phyloP scores from a whole-genome alignment of 1,140 invertebrate genomes.

The Drosophila seguyi region DNA sequence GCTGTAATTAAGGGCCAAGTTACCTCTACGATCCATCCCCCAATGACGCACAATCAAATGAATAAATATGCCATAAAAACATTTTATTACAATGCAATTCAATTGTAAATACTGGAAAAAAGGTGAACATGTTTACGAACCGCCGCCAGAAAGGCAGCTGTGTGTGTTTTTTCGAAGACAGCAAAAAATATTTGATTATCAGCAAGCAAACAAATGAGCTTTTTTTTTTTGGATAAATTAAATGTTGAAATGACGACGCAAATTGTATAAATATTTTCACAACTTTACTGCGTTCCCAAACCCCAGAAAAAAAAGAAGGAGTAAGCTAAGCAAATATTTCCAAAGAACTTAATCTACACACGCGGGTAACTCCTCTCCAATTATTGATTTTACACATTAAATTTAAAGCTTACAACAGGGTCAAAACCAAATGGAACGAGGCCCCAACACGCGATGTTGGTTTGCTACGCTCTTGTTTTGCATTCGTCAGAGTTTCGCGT shows the following conservation, averaged over 20 bases:
- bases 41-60: slow-evolving; percentile 34
- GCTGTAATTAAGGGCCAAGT: slow-evolving; percentile 12
- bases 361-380: not conserved
- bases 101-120: slow-evolving; percentile 51
- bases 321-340: slow-evolving; percentile 12
- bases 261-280: slow-evolving; percentile 61
- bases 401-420: slow-evolving; percentile 59
- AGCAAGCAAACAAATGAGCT: slow-evolving; percentile 23
- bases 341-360: slow-evolving; percentile 9
- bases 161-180: slow-evolving; percentile 29
- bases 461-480: slow-evolving; percentile 37
- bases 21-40: not conserved
- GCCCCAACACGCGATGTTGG: slow-evolving; percentile 58
- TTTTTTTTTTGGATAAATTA: slow-evolving; percentile 40
- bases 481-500: slow-evolving; percentile 35
- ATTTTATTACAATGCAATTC: slow-evolving; percentile 58
- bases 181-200: slow-evolving; percentile 62
- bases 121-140: slow-evolving; percentile 30
- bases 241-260: slow-evolving; percentile 41
- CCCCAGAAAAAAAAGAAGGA: not conserved
- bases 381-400: slow-evolving; percentile 57
- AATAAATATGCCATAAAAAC: slow-evolving; percentile 43
- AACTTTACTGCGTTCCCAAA: slow-evolving; percentile 16
- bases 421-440: slow-evolving; percentile 64
- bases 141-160: slow-evolving; percentile 42